phyloP scores from a whole-genome alignment of 2,888 invertebrate genomes.

The Eristalis arbustorum region DNA sequence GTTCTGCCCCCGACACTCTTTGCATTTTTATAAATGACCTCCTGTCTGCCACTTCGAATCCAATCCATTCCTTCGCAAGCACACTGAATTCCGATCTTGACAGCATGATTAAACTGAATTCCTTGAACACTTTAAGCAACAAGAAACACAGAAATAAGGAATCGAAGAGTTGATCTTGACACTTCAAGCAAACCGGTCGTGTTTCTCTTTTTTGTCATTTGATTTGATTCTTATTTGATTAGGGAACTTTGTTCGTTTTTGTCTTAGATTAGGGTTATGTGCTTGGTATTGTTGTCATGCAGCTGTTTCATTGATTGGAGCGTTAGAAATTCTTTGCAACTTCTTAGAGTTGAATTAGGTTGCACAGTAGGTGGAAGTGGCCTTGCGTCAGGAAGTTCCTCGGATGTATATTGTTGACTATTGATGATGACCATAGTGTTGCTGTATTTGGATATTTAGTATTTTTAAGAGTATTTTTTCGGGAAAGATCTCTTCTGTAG shows the following conservation, averaged over 20 bases:
- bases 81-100: too few relatives aligned
- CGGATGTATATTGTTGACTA: not conserved
- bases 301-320: not conserved
- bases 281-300: not conserved
- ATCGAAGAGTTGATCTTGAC: too few relatives aligned
- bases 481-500: not conserved
- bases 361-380: not conserved
- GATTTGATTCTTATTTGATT: too few relatives aligned
- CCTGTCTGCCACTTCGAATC: too few relatives aligned
- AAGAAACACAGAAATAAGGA: too few relatives aligned
- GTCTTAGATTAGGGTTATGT: not conserved
- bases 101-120: too few relatives aligned
- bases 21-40: too few relatives aligned
- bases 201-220: too few relatives aligned
- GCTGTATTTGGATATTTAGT: not conserved
- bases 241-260: not conserved
- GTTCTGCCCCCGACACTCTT: too few relatives aligned
- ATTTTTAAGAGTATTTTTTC: not conserved
- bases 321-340: not conserved
- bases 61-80: too few relatives aligned
- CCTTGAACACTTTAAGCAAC: too few relatives aligned
- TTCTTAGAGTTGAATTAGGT: not conserved
- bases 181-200: too few relatives aligned
- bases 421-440: not conserved
- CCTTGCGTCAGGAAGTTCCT: not conserved